Evolutionary conservation across 1,140 invertebrate species (phyloP).

Genomic region (Caenorhabditis inopinata): DNA sequence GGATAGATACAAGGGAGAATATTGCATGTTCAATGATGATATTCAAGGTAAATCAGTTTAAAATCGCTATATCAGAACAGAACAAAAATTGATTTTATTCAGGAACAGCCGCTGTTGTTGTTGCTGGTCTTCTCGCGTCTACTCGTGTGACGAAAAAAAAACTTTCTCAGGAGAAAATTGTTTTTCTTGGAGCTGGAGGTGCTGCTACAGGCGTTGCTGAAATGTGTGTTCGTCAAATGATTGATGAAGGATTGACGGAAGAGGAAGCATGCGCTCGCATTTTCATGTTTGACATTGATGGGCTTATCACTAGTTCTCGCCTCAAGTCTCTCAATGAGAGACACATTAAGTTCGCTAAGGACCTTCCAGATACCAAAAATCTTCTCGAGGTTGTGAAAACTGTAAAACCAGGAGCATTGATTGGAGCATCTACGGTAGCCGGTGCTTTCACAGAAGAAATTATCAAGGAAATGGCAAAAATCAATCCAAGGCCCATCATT

Average conservation of each 20-base stretch:
- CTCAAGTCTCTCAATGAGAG: slow-evolving; percentile 37
- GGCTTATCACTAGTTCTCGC: slow-evolving; percentile 65
- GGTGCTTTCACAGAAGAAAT: slow-evolving; percentile 85
- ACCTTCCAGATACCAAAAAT: slow-evolving; percentile 76
- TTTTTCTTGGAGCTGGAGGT: slow-evolving; percentile 87
- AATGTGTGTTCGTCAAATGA: slow-evolving; percentile 81
- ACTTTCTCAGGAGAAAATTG: slow-evolving; percentile 79
- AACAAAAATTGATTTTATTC: too few species aligned
- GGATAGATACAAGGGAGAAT: slow-evolving; percentile 80
- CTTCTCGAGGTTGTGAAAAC: slow-evolving; percentile 78
- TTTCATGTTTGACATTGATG: slow-evolving; percentile 72
- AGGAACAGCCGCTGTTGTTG: slow-evolving; percentile 87
- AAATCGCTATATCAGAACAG: too few species aligned
- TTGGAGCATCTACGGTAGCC: slow-evolving; percentile 78
- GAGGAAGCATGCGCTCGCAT: slow-evolving; percentile 78
- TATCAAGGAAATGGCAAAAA: slow-evolving; percentile 80
- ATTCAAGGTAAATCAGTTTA: slow-evolving; percentile 79
- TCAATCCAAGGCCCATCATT: slow-evolving; percentile 83
- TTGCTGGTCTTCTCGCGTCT: slow-evolving; percentile 83
- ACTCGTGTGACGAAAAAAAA: slow-evolving; percentile 77
- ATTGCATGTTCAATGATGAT: slow-evolving; percentile 95
- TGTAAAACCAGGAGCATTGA: slow-evolving; percentile 81
- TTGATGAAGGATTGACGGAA: slow-evolving; percentile 59
- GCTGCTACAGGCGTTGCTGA: slow-evolving; percentile 75
- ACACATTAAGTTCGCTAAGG: slow-evolving; percentile 58